A percentile compares a stretch with the other conserved stretches of the same genome.
These are phyloP conservation scores for Datnioides undecimradiatus DNA, from an alignment of 2,113 vertebrate genomes.

Conservation along the genomic window DNA sequence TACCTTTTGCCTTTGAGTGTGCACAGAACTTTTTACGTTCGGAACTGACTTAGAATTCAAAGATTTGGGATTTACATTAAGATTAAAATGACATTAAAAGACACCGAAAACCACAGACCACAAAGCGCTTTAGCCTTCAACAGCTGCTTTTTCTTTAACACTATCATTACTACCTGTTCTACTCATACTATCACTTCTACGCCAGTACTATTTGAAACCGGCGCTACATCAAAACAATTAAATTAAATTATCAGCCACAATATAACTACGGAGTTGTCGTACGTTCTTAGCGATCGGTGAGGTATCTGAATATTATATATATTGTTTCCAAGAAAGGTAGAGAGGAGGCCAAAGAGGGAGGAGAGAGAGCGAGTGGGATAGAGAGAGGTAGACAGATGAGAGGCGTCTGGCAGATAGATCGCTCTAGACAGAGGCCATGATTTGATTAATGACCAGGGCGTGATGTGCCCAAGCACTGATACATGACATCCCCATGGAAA, in stretches of 20 bases:
- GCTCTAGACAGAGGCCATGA: slow-evolving; percentile 67
- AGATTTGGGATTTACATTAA: neutral
- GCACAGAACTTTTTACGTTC: neutral
- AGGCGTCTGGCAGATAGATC: slow-evolving; percentile 63
- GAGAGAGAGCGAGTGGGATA: slow-evolving; percentile 10
- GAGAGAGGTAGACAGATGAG: slow-evolving; percentile 45
- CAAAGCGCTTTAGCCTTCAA: neutral
- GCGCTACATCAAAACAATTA: too few relatives aligned
- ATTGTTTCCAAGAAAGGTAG: neutral
- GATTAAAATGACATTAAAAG: neutral
- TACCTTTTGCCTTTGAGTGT: neutral
- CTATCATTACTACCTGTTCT: neutral
- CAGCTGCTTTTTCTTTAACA: neutral
- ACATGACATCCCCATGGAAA: slow-evolving; percentile 83
- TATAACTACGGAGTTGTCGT: neutral
- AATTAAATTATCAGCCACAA: neutral
- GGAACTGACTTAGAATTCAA: neutral
- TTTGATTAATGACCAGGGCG: slow-evolving; percentile 84
- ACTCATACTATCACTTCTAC: too few relatives aligned
- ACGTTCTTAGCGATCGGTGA: neutral
- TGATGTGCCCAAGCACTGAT: slow-evolving; percentile 78
- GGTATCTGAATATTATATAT: neutral
- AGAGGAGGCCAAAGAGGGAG: neutral
- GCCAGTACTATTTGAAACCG: neutral
- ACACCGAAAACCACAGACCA: neutral